Percentiles rank a stretch among this genome's conserved stretches.
Evolutionary conservation across 2,888 invertebrate genomes (phyloP).

Genomic region (Mystacides longicornis): DNA sequence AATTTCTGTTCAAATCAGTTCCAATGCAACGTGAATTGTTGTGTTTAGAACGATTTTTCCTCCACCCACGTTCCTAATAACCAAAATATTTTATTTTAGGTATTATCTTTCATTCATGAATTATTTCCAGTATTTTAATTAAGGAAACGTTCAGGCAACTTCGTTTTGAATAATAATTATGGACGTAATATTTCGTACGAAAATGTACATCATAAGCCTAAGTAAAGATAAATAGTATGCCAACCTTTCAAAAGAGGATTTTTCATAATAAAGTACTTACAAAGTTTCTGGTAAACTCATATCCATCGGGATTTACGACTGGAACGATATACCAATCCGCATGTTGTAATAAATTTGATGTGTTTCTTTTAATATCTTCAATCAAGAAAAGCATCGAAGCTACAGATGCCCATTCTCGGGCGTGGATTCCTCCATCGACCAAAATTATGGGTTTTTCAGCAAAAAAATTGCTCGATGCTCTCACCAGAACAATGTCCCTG

Average conservation of each 20-base stretch:
- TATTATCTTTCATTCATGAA: too few relatives aligned
- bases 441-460: constrained; percentile 52
- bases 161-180: not conserved
- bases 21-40: constrained; percentile 44
- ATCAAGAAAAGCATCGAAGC: constrained; percentile 10
- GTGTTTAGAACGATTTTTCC: constrained; percentile 51
- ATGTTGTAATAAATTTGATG: constrained; percentile 38
- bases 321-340: constrained; percentile 65
- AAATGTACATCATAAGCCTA: not conserved
- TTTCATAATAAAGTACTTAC: constrained; percentile 4
- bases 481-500: constrained; percentile 46
- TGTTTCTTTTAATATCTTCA: constrained; percentile 6
- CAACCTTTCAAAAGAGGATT: too few relatives aligned
- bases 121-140: too few relatives aligned
- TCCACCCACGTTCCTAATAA: constrained; percentile 54
- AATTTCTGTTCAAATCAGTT: constrained; percentile 65
- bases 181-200: not conserved
- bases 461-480: constrained; percentile 44
- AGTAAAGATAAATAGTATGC: not conserved
- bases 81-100: not conserved
- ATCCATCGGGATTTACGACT: constrained; percentile 66
- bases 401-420: constrained; percentile 20
- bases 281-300: constrained; percentile 46
- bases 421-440: constrained; percentile 45
- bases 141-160: too few relatives aligned